These are phyloP conservation scores for Lasiurus cinereus DNA, from an alignment of 2,113 vertebrate genomes.

Conservation along the genomic window DNA sequence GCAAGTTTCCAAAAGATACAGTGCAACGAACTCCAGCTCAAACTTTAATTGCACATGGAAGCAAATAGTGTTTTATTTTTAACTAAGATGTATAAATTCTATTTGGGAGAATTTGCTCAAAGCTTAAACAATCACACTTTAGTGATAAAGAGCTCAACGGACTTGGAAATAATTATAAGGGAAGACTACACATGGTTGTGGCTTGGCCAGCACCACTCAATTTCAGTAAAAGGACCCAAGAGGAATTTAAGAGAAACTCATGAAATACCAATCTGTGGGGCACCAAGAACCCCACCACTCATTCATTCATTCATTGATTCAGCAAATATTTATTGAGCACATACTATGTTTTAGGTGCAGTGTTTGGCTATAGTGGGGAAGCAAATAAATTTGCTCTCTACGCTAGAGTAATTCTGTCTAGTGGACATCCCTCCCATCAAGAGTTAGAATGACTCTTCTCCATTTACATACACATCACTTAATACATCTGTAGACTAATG, in stretches of 20 bases:
- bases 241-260: background rate
- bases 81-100: background rate
- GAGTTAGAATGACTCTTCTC: background rate
- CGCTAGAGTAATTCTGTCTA: background rate
- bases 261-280: background rate
- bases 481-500: background rate
- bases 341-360: background rate
- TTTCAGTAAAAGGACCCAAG: background rate
- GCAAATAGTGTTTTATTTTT: constrained; percentile 37
- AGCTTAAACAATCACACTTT: constrained; percentile 33
- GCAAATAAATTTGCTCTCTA: background rate
- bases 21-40: background rate
- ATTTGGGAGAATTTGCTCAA: constrained; percentile 49
- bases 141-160: constrained; percentile 41
- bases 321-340: background rate
- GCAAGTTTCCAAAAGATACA: background rate
- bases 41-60: constrained; percentile 48
- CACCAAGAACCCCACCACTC: background rate
- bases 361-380: background rate
- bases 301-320: background rate
- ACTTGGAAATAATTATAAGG: constrained; percentile 38
- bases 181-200: background rate
- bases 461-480: background rate
- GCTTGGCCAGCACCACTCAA: background rate
- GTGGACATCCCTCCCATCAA: background rate